These are phyloP conservation scores for Micrastur ruficollis DNA, from an alignment of 2,797 vertebrate genomes.

Conservation along the genomic window DNA sequence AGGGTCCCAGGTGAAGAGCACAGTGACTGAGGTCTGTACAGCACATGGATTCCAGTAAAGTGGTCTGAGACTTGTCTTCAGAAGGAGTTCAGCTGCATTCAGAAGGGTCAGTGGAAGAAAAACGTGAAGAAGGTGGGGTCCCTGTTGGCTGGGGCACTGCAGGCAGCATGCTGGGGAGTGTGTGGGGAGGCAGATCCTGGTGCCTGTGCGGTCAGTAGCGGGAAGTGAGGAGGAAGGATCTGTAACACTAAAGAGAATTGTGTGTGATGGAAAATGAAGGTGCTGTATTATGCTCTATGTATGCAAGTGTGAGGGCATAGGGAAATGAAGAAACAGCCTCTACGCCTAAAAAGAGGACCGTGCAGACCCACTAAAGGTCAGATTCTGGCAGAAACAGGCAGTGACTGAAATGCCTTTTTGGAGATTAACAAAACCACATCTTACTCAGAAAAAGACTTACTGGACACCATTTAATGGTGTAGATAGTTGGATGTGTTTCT, in stretches of 20 bases:
- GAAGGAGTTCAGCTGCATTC: background rate
- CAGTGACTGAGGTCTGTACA: background rate
- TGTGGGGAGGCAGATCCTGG: background rate
- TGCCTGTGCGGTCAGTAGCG: too few species aligned
- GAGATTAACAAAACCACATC: background rate
- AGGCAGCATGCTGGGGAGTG: fast-evolving
- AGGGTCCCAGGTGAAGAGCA: background rate
- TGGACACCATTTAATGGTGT: background rate
- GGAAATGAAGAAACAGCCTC: background rate
- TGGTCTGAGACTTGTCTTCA: background rate
- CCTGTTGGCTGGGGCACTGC: fast-evolving
- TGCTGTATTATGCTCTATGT: background rate
- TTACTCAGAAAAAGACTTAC: background rate
- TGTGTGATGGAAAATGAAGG: background rate
- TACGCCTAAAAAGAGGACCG: background rate
- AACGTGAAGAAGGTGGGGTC: background rate
- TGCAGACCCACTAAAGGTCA: background rate
- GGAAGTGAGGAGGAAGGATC: background rate
- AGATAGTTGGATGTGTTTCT: background rate
- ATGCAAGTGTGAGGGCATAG: background rate
- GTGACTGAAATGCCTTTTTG: background rate
- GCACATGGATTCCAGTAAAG: background rate
- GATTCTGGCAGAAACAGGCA: background rate
- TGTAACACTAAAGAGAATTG: background rate
- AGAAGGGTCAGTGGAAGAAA: background rate